These are phyloP conservation scores for Melieria omissa DNA, from an alignment of 2,888 invertebrate genomes.

Conservation along the genomic window DNA sequence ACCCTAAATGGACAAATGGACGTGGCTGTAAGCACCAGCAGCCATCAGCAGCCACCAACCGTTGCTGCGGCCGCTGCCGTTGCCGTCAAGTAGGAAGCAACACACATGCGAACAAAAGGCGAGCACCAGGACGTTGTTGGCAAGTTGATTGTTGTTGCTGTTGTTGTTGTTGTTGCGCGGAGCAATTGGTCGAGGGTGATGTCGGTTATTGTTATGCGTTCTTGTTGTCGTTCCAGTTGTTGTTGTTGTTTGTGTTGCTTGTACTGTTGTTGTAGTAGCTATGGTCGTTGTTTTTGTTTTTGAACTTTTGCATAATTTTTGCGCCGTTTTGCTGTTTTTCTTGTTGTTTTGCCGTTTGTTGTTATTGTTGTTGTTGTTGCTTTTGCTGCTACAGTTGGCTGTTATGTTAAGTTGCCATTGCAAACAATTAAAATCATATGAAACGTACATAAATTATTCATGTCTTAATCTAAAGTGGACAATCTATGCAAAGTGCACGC, in stretches of 20 bases:
- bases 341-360: not conserved
- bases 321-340: not conserved
- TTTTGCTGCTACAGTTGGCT: conserved; percentile 56
- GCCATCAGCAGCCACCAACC: conserved; percentile 23
- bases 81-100: no score
- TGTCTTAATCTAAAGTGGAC: conserved; percentile 65
- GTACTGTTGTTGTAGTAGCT: not conserved
- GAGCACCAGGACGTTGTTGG: no score
- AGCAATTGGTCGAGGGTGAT: no score
- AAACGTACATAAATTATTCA: conserved; percentile 66
- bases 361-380: conserved; percentile 1
- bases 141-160: no score
- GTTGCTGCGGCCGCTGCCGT: conserved; percentile 17
- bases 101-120: no score
- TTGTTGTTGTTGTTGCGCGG: no score
- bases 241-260: not conserved
- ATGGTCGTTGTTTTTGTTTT: not conserved
- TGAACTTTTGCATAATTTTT: not conserved
- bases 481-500: conserved; percentile 61
- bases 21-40: conserved; percentile 41
- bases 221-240: not conserved
- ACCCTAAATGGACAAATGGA: conserved; percentile 45
- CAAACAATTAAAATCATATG: conserved; percentile 66
- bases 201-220: not conserved
- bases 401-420: conserved; percentile 59